Base-by-base conservation (phyloP, 2,888 invertebrate genomes). In the Diplolepis rosae region DNA sequence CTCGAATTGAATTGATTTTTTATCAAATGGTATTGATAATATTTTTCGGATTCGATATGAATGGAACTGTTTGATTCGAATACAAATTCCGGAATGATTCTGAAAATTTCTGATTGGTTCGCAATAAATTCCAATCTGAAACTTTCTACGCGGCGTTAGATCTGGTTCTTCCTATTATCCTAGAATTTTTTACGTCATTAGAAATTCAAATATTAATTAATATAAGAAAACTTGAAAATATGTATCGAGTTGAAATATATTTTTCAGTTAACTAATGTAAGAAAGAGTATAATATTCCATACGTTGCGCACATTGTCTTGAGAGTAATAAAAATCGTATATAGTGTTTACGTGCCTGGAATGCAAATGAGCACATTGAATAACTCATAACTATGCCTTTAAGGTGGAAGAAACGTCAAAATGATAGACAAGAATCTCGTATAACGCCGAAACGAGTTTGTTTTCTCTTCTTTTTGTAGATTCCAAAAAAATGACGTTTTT, bases 341-440 rank as follows among this genome's bases (percentile, higher is more conserved):
- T 6, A 30, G 27, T 52, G 52, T 30, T 28, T 30, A 52, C 30
- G 52, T 52, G 52, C 52, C 15, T 30, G n/a, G 52, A 52, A 52
- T 52, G 30, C 27, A 15, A 4, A 39, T n/a, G 4, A 11, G 32
- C 6, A n/a, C n/a, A 3, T 28, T 52, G 24, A 52, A 52, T 52
- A 52, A 28, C 56, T 4, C 15, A 56, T 9, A 22, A 4, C 4
- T 54, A 15, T 52, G 15, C 30, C 52, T 2, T 9, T 15, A 15
- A 18, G 52, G 27, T 30, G 30, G 18, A 52, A 52, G 28, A 3
- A 15, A 15, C 52, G 4, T 27, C 15, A 28, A 7, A 15, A 52
- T 28, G 28, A 52, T 28, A 28, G n/a, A 7, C 15, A n/a, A 6
- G n/a, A 5, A 15, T 52, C 28, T 28, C 13, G n/a, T 6, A 45